Conservation (phyloP, 2,888 invertebrate genomes). For the Mythimna albipuncta region DNA sequence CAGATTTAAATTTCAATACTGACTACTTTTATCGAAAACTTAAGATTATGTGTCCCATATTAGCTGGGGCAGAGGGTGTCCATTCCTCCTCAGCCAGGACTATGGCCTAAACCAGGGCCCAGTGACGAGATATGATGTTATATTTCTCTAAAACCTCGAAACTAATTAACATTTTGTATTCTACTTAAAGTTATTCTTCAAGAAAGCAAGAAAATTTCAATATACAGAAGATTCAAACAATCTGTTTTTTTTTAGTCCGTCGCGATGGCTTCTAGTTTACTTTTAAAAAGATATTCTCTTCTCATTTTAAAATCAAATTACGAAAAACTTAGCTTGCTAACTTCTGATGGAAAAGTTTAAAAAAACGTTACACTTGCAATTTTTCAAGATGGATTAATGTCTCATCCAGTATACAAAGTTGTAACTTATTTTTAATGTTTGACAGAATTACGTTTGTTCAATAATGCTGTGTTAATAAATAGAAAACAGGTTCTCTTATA, state of each 20-base stretch:
- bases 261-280: constrained; percentile 47
- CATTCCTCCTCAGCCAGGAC: too few relatives aligned
- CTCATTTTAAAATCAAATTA: constrained; percentile 67
- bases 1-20: not conserved
- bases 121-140: not conserved
- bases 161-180: not conserved
- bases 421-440: constrained; percentile 52
- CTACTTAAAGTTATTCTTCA: too few relatives aligned
- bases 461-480: not conserved
- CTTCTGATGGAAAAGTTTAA: constrained; percentile 66
- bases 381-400: constrained; percentile 63
- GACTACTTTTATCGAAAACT: not conserved
- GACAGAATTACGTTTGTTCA: constrained; percentile 40
- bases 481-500: not conserved
- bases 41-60: too few relatives aligned
- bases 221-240: constrained; percentile 16
- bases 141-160: too few relatives aligned
- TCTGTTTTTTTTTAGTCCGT: constrained; percentile 30
- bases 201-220: constrained; percentile 3
- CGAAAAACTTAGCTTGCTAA: constrained; percentile 59
- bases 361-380: constrained; percentile 57
- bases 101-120: too few relatives aligned
- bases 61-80: too few relatives aligned
- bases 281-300: constrained; percentile 55
- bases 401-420: constrained; percentile 52